Evolutionary conservation across 2,888 invertebrate genomes (phyloP), one percentile per base, ranked within the genome.

Genomic region (Tiliacea aurago): DNA sequence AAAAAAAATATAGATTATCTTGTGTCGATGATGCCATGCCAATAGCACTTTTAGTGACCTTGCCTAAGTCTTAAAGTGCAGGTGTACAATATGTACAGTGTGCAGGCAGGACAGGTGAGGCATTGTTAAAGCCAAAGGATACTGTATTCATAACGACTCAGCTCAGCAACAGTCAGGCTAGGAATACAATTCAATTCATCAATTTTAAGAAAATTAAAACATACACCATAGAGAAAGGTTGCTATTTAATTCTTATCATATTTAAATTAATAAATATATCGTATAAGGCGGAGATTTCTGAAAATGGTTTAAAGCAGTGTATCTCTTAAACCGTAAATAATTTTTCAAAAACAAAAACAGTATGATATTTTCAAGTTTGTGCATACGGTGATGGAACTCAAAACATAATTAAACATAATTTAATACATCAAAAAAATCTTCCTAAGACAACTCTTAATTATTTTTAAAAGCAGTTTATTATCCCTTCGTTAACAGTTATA

Each of bases 71-170:
- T 18, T 45, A 59, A 56, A 79, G 20, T 20, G 43, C 75, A 74
- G 80, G 65, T 80, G 65, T 59, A n/a, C 33, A 23, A 18, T 43
- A 43, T 28, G 28, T 28, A 65, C 18, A 49, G 18, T 11, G 59
- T 43, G 13, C 33, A 65, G n/a, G 13, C 33, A 65, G n/a, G 47
- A 28, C 81, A 61, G 53, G 58, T 55, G 64, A 49, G 28, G 37
- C 73, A 65, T 55, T 61, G 75, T 80, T 43, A 43, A 79, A 71
- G 20, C 62, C 3, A n/a, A 70, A 45, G 13, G 4, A 10, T n/a
- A 53, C 13, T 41, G n/a, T 43, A 33, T 33, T 73, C 7, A 41
- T 56, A 20, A n/a, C n/a, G 10, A 41, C 37, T 74, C 20, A 3
- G 11, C 20, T 9, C 7, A 23, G n/a, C 47, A 59, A 68, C 4